Base-by-base conservation (phyloP, 2,797 vertebrate genomes). In the Gymnothorax reevesii region DNA sequence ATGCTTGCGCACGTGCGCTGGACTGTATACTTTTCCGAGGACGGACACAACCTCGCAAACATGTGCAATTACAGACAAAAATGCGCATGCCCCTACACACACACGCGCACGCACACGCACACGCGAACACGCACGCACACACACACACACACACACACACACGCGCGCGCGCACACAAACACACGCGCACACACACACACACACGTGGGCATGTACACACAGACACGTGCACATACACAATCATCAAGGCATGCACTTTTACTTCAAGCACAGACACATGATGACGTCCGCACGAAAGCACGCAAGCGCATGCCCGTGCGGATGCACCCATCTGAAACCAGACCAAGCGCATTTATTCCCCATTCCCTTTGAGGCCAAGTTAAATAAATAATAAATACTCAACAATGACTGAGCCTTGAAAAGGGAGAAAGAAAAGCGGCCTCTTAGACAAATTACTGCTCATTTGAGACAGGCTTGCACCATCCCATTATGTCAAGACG, bases 391-490 rank as follows among this genome's bases (percentile, higher is more conserved):
- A 89, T 87, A 82, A 87, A 86, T 85, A 89, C 90, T 85, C 87
- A 87, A 55, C 85, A 86, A 89, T 88, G 88, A 90, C 89, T 84
- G 80, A 88, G 80, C 89, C 88, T 92, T 88, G 83, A 90, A 86
- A 83, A 84, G 52, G 89, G 91, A 89, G 88, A 85, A 89, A 87
- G 90, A 84, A 83, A 88, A 88, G 92, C 55, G 87, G 91, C 97
- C 97, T 99, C 96, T 97, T 97, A 98, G 97, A 98, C 97, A 98
- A 97, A 98, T 99, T 98, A 99, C 97, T 97, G 96, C 97, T 99
- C 98, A 99, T 99, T 99, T 98, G 97, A 97, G 96, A 96, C 97
- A 96, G 97, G 96, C 98, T 98, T 96, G 96, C 97, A 97, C 98
- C 96, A 94, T 96, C 95, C 96, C 97, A 97, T 99, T 97, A 98